Base-by-base conservation (phyloP, 2,797 vertebrate genomes). In the Antennarius maculatus region DNA sequence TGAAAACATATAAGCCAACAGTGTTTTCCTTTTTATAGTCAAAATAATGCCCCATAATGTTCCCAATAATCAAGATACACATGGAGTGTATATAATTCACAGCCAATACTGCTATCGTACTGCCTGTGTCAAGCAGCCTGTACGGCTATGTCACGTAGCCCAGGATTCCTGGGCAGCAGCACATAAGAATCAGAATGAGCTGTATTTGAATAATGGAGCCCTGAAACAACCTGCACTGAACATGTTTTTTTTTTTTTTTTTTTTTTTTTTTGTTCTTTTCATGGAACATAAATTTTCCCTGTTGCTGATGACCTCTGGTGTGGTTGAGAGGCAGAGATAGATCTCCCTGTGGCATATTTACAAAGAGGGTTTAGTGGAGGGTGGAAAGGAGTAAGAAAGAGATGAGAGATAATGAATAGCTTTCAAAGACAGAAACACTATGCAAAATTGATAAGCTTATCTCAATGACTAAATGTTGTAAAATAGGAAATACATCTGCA, bases 101-200 rank as follows among this genome's bases (percentile, higher is more conserved):
- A 66, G 69, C 37, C 39, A 50, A 49, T 65, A 7, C 41, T 43
- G 28, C 42, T 46, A 60, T 80, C 17, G 55, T 43, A 48, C 63
- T 68, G 53, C 50, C 75, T 56, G 66, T 74, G 70, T 83, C 71
- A 61, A 83, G 66, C 72, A 66, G 51, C 78, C 51, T 74, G 71
- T 63, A 61, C 50, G 52, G 63, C 81, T 76, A 74, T 80, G 69
- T 81, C 76, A 59, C 56, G 43, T 6, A 58, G 14, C 69, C 54
- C 80, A 64, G 64, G 78, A 79, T 23, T 23, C 23, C 23, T 23
- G 76, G 80, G 68, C 66, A 65, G 74, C 61, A 66, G 57, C 67
- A 65, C 53, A 34, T 70, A 61, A 15, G 18, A 61, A 70, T 69
- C 54, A 47, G 53, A 73, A 51, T 71, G 54, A 65, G 54, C 47